Conservation (phyloP, 35 echinoderm and acorn worm species). For the Acanthaster planci region DNA sequence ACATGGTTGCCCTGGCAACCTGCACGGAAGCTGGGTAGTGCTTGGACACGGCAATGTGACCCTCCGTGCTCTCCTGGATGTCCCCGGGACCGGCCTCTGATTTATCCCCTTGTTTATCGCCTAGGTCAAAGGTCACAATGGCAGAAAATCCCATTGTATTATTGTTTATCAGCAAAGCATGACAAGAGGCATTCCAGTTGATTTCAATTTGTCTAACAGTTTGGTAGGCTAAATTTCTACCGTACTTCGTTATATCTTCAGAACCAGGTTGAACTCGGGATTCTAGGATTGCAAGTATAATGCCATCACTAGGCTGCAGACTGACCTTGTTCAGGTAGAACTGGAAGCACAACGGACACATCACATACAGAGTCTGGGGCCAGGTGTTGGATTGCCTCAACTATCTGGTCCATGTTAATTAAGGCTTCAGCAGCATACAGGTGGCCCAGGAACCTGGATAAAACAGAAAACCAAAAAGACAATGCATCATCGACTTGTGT, state of each 20-base stretch:
- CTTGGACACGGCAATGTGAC: constrained; percentile 29
- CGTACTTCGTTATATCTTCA: no score
- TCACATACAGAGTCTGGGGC: constrained; percentile 71
- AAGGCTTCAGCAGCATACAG: constrained; percentile 93
- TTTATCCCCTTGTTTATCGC: constrained; percentile 34
- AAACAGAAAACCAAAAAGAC: not conserved
- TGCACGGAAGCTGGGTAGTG: constrained; percentile 76
- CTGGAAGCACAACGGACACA: constrained; percentile 75
- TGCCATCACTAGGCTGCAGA: no score
- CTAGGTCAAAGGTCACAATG: constrained; percentile 15
- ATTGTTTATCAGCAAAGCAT: no score
- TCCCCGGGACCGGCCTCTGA: constrained; percentile 27
- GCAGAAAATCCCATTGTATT: no score
- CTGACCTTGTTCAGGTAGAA: constrained; percentile 60
- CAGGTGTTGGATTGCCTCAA: constrained; percentile 76
- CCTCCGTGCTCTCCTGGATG: constrained; percentile 53
- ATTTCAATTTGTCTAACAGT: no score
- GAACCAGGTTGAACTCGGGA: no score
- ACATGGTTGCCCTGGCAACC: constrained; percentile 69
- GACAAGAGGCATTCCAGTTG: no score
- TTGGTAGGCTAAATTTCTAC: no score
- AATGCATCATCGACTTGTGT: not conserved
- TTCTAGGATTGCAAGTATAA: no score
- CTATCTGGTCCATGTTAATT: constrained; percentile 74
- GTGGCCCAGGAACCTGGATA: constrained; percentile 79